Evolutionary conservation across 1,140 invertebrate species (phyloP), one percentile per base, ranked within the genome.

Genomic region (Coenobita brevimanus): DNA sequence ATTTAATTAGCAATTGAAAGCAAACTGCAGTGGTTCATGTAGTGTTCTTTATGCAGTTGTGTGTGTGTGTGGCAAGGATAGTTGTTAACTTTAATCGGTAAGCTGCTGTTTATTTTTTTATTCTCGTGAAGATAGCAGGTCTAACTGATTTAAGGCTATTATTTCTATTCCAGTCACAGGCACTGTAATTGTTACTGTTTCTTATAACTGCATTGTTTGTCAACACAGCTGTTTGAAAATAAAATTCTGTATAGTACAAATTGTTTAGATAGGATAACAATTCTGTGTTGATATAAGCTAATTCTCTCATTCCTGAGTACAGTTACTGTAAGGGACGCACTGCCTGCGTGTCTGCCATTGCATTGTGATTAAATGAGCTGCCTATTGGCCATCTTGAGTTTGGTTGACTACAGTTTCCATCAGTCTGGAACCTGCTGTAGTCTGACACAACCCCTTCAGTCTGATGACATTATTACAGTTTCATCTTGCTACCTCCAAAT

Each of bases 231-330:
- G 67, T 78, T 87, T 43, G 57, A 73, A 75, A 75, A 76, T 50
- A 85, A 87, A 87, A 87, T 87, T 87, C 62, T 87, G 76, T 71
- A 87, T 87, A 87, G 85, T 87, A 87, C 85, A 87, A 87, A 87
- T 87, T 71, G 64, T 87, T 87, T 85, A 85, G 82, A 76, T 85
- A 73, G 82, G 73, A 76, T 50, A 50, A 50, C 46, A 50, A 50
- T 50, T 17, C 6, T 50, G 71, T 60, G 60, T 76, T 85, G 67
- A 85, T 78, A 75, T 78, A 50, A 8, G 6, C 46, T 50, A 50
- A 50, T 85, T 76, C 82, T 85, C 82, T 85, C 73, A 75, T 85
- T 85, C 82, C 82, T 71, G 73, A 80, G 69, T 87, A 50, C 62
- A 41, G 36, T 87, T 80, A 80, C 43, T 33, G 69, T 30, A 73